Conservation (phyloP, 2,888 invertebrate species). For the Marronus borbonicus region DNA sequence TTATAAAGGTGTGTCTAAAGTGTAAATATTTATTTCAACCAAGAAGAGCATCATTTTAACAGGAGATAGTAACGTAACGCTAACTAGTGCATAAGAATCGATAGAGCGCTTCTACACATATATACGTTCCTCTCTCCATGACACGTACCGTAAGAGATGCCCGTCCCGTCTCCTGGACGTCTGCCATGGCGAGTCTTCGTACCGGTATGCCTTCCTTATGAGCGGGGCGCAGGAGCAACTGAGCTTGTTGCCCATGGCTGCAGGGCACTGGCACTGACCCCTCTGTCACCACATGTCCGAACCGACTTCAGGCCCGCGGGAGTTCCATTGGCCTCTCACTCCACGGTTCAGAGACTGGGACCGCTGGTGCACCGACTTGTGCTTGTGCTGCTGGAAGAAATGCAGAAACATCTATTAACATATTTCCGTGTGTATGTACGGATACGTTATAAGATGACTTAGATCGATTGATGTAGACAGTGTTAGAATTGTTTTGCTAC, state of each 20-base stretch:
- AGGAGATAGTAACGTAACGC: neutral
- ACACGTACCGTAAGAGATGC: conserved; percentile 86
- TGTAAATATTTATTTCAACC: too few species aligned
- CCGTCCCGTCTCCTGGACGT: conserved; percentile 88
- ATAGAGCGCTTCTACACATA: neutral
- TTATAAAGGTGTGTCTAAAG: too few species aligned
- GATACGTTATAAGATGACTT: too few species aligned
- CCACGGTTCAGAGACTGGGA: conserved; percentile 85
- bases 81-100: conserved; percentile 2
- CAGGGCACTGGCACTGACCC: conserved; percentile 69
- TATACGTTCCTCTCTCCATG: too few species aligned
- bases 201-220: conserved; percentile 96
- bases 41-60: neutral
- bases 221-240: conserved; percentile 97
- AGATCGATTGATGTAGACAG: too few species aligned
- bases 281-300: conserved; percentile 88
- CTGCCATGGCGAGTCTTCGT: conserved; percentile 97
- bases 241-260: conserved; percentile 96
- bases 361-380: conserved; percentile 75
- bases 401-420: conserved; percentile 15
- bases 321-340: conserved; percentile 67
- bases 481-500: too few species aligned
- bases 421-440: neutral
- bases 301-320: conserved; percentile 68
- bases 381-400: conserved; percentile 73